phyloP scores from a whole-genome alignment of 2,797 vertebrate species.

The Ciconia nigra region DNA sequence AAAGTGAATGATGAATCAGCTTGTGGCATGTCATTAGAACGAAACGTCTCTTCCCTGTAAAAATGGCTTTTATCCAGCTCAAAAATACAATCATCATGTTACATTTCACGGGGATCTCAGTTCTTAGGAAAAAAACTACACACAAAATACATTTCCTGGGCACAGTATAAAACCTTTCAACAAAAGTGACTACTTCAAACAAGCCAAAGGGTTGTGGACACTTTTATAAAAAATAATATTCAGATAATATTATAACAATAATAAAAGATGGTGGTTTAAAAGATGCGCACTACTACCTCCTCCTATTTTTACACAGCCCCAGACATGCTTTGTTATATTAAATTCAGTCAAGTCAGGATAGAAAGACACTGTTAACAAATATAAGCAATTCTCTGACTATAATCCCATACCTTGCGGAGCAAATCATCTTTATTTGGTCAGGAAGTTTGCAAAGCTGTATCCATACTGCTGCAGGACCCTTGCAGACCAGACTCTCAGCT shows the following conservation, averaged over 20 bases:
- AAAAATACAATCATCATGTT: not conserved
- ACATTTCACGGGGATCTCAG: not conserved
- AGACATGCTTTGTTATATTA: not conserved
- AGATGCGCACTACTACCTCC: not conserved
- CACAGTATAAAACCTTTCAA: not conserved
- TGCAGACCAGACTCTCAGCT: not conserved
- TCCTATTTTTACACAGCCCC: not conserved
- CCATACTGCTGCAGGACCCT: not conserved
- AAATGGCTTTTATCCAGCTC: not conserved
- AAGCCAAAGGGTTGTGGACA: not conserved
- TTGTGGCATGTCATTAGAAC: not conserved
- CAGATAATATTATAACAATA: not conserved
- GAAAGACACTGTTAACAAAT: not conserved
- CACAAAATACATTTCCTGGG: not conserved
- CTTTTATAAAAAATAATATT: not conserved
- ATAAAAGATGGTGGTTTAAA: not conserved
- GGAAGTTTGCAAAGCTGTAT: not conserved
- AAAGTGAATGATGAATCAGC: not conserved
- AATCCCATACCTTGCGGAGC: not conserved
- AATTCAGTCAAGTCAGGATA: not conserved
- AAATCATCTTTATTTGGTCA: not conserved
- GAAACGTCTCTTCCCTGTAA: not conserved
- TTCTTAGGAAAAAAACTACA: not conserved
- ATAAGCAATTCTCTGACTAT: not conserved
- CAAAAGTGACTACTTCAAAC: not conserved